Conservation (phyloP, 2,888 invertebrate species). For the Dicroscelio sp. region DNA sequence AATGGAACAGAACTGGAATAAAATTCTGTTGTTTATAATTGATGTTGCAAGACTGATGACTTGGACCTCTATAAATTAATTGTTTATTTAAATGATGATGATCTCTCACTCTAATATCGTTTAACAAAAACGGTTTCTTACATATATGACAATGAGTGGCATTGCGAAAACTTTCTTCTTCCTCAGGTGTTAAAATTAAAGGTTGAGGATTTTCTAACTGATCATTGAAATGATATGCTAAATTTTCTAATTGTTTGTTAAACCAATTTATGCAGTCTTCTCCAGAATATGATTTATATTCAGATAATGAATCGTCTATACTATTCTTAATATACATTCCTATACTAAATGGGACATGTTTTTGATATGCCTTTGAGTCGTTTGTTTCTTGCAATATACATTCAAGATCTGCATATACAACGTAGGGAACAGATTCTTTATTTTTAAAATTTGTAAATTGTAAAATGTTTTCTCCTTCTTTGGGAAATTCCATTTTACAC, state of each 20-base stretch:
- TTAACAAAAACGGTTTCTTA: not conserved
- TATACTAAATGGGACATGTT: slow-evolving; percentile 25
- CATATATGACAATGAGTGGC: slow-evolving; percentile 61
- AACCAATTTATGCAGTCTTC: slow-evolving; percentile 45
- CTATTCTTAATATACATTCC: slow-evolving; percentile 47
- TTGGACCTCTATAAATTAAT: slow-evolving; percentile 71
- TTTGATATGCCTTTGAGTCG: slow-evolving; percentile 16
- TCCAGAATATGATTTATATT: not conserved
- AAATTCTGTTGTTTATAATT: slow-evolving; percentile 85
- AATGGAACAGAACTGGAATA: slow-evolving; percentile 88
- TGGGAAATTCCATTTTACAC: slow-evolving; percentile 17
- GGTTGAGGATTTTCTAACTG: slow-evolving; percentile 10
- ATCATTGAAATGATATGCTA: not conserved
- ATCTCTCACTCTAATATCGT: slow-evolving; percentile 41
- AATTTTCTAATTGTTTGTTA: not conserved
- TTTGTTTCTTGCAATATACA: not conserved
- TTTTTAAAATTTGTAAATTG: too few species aligned
- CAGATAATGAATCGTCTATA: slow-evolving; percentile 22
- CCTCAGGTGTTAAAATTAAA: slow-evolving; percentile 16
- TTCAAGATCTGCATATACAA: slow-evolving; percentile 35
- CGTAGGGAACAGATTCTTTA: slow-evolving; percentile 31
- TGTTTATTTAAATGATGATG: slow-evolving; percentile 64
- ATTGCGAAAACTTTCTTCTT: not conserved
- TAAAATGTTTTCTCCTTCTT: too few species aligned
- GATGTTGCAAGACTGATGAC: slow-evolving; percentile 85